Percentiles rank a stretch among this genome's conserved stretches.
These are phyloP conservation scores for Acanthopleura granulata DNA, from an alignment of 2,888 invertebrate species.

Conservation along the genomic window DNA sequence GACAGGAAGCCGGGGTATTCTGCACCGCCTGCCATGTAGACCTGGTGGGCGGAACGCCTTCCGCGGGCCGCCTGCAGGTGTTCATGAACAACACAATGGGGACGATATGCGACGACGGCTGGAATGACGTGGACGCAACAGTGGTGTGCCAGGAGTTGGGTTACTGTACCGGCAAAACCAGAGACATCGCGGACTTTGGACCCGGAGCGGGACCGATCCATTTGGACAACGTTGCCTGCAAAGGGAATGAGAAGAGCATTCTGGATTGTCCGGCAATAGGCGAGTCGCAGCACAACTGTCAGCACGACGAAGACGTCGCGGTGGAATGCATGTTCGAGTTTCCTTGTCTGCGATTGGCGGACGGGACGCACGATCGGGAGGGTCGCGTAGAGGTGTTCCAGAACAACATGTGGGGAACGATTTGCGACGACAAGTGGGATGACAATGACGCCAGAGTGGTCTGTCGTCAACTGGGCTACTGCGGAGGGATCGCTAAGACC, in stretches of 20 bases:
- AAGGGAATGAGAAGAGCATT: neutral
- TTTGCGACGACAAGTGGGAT: constrained; percentile 5
- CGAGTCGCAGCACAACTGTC: neutral
- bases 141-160: constrained; percentile 7
- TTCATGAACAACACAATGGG: neutral
- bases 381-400: constrained; percentile 8
- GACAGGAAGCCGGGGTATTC: neutral
- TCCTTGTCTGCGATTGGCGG: constrained; percentile 1
- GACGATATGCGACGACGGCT: neutral
- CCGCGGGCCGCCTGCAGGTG: neutral
- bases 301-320: neutral
- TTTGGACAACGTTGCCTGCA: constrained; percentile 1
- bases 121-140: neutral
- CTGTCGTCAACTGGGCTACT: constrained; percentile 10
- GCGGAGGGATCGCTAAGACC: neutral
- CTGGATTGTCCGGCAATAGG: constrained; percentile 8
- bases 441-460: neutral
- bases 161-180: neutral
- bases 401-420: neutral
- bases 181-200: neutral
- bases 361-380: neutral
- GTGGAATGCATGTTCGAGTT: constrained; percentile 12
- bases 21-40: neutral
- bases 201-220: neutral
- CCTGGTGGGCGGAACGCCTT: neutral